Evolutionary conservation across 2,888 invertebrate species (phyloP).

Genomic region (Tipula vernalis): DNA sequence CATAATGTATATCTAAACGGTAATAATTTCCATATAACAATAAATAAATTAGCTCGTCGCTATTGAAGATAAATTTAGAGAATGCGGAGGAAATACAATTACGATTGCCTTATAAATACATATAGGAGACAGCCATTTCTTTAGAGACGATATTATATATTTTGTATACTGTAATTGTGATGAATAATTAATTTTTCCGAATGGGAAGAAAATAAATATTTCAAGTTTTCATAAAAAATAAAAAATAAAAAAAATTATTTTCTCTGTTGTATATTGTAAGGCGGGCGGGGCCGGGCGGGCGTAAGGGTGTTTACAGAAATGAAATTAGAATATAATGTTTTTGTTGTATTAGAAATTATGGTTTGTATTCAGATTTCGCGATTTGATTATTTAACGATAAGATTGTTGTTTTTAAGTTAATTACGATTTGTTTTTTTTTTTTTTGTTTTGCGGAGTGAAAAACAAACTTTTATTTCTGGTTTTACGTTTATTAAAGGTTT

Average conservation of each 20-base stretch:
- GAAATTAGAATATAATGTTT: neutral
- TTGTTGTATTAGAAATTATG: neutral
- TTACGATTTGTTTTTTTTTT: neutral
- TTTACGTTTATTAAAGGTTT: neutral
- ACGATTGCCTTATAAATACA: neutral
- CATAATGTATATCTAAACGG: neutral
- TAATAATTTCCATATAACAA: neutral
- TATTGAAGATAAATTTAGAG: neutral
- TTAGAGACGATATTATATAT: neutral
- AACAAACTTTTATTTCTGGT: neutral
- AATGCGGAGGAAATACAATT: neutral
- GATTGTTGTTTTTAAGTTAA: neutral
- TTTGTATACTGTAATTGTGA: neutral
- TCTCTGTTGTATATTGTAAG: neutral
- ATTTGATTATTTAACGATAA: neutral
- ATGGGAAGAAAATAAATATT: neutral
- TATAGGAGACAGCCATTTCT: neutral
- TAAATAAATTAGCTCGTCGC: neutral
- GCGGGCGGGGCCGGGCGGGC: neutral
- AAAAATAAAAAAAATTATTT: neutral
- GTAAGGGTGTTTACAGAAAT: neutral
- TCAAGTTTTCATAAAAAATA: neutral
- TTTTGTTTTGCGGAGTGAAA: neutral
- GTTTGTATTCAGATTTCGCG: neutral
- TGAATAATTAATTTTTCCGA: neutral